Conservation (phyloP, 2,113 vertebrate species). For the Pomatostomus ruficeps region DNA sequence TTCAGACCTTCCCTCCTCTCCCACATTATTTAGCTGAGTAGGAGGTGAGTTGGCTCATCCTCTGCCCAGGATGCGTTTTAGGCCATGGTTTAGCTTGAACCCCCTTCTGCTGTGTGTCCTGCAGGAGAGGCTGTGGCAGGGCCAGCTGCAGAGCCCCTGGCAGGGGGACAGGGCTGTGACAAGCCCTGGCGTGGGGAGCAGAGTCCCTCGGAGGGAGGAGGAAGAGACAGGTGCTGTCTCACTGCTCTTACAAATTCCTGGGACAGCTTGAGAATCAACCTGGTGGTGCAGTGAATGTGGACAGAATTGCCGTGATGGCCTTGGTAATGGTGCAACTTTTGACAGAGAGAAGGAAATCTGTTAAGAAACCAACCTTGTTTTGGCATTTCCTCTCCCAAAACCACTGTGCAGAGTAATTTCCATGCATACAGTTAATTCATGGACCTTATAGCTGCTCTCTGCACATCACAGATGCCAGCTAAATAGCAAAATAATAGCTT, state of each 20-base stretch:
- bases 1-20: background rate
- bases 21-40: background rate
- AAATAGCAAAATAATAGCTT: background rate
- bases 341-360: background rate
- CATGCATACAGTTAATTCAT: background rate
- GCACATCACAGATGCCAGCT: background rate
- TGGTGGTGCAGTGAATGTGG: background rate
- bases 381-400: background rate
- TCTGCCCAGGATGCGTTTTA: background rate
- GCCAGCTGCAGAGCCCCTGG: background rate
- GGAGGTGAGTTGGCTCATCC: background rate
- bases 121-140: too few relatives aligned
- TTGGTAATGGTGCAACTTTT: background rate
- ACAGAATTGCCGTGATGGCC: background rate
- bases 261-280: background rate
- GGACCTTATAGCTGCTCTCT: background rate
- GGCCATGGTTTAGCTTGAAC: background rate
- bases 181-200: background rate
- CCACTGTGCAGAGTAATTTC: background rate
- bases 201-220: fast-evolving
- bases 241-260: background rate
- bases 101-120: background rate
- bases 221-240: background rate
- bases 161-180: background rate
- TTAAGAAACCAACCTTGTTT: background rate